Evolutionary conservation across 2,797 vertebrate genomes (phyloP).

Genomic region (Trematomus bernacchii): DNA sequence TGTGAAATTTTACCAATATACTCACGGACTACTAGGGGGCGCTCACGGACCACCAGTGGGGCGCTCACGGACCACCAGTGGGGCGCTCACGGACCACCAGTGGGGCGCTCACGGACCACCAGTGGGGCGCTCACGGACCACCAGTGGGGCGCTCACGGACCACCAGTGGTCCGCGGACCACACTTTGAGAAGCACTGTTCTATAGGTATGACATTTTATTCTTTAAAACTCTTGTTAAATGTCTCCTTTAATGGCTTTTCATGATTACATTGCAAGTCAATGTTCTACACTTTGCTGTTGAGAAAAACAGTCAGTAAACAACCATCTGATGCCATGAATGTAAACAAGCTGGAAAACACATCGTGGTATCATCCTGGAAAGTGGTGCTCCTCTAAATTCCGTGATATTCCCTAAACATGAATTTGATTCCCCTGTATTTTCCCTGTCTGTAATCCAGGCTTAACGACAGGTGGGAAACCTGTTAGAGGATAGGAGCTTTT

Average conservation of each 20-base stretch:
- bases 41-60: too few species aligned
- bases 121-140: too few species aligned
- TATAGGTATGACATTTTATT: background rate
- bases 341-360: conserved; percentile 25
- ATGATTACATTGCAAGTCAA: background rate
- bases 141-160: too few species aligned
- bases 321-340: conserved; percentile 19
- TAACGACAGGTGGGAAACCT: conserved; percentile 38
- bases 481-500: background rate
- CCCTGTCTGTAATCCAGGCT: conserved; percentile 26
- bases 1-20: too few species aligned
- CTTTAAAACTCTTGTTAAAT: background rate
- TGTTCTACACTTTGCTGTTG: background rate
- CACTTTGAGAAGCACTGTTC: too few species aligned
- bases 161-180: too few species aligned
- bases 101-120: too few species aligned
- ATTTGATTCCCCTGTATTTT: conserved; percentile 12
- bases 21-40: too few species aligned
- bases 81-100: too few species aligned
- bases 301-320: background rate
- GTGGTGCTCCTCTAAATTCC: conserved; percentile 19
- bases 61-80: too few species aligned
- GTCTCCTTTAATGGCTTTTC: background rate
- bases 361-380: conserved; percentile 18
- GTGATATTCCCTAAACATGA: conserved; percentile 20